These are phyloP conservation scores for Pseudomyrmex cubaensis DNA, from an alignment of 1,140 invertebrate genomes.

Conservation along the genomic window DNA sequence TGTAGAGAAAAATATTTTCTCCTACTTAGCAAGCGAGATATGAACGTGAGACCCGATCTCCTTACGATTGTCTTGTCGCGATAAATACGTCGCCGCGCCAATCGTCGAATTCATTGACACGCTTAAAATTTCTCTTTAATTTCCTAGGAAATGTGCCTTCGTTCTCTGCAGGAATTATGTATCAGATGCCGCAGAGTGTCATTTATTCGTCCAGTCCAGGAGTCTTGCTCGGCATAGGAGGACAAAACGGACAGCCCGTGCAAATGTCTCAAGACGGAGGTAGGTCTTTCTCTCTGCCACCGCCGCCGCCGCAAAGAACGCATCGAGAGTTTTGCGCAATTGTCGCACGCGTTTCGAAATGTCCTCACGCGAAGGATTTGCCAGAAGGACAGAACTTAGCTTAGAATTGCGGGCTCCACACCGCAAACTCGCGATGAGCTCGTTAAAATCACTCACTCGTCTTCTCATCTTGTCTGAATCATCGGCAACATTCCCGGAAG, in stretches of 20 bases:
- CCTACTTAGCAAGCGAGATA: no score
- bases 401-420: not conserved
- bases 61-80: constrained; percentile 1
- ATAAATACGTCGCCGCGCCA: not conserved
- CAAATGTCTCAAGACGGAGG: constrained; percentile 83
- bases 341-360: constrained; percentile 32
- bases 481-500: not conserved
- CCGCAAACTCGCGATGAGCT: not conserved
- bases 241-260: constrained; percentile 83
- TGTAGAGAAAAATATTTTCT: no score
- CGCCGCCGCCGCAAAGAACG: constrained; percentile 1
- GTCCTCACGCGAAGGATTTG: constrained; percentile 2
- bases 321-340: constrained; percentile 19
- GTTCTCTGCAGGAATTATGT: constrained; percentile 82
- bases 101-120: constrained; percentile 2
- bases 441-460: constrained; percentile 7
- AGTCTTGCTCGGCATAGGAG: constrained; percentile 80
- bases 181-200: constrained; percentile 83
- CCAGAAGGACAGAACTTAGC: no score
- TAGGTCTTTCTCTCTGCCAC: constrained; percentile 60
- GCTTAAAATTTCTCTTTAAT: constrained; percentile 52
- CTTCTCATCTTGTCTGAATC: constrained; percentile 22
- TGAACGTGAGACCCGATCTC: no score
- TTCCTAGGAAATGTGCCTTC: constrained; percentile 72
- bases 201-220: constrained; percentile 83